These are phyloP conservation scores for Lasius platythorax DNA, from an alignment of 2,888 invertebrate genomes.

Conservation along the genomic window DNA sequence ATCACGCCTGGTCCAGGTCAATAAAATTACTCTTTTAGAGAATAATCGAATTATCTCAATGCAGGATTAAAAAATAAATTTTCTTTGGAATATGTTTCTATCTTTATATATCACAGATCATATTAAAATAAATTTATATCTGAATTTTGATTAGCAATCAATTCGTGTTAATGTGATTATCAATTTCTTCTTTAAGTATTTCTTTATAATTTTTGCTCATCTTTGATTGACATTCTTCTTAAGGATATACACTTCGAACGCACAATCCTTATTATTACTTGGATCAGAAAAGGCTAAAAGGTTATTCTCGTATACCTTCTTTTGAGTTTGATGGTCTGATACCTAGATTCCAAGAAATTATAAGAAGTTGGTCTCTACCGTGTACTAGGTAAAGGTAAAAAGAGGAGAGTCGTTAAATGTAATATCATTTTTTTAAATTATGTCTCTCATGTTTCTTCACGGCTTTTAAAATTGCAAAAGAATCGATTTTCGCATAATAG, in stretches of 20 bases:
- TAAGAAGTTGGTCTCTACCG: constrained; percentile 60
- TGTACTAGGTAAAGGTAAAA: constrained; percentile 70
- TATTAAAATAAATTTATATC: neutral
- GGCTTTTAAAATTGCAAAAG: neutral
- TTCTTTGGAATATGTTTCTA: neutral
- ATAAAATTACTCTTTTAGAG: neutral
- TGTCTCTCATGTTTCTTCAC: neutral
- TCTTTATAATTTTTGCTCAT: constrained; percentile 8
- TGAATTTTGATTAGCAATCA: neutral
- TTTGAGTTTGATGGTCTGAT: constrained; percentile 72
- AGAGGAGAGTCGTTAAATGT: neutral
- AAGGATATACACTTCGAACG: constrained; percentile 67
- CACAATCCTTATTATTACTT: constrained; percentile 70
- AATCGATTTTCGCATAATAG: constrained; percentile 47
- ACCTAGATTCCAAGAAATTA: constrained; percentile 60
- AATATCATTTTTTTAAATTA: neutral
- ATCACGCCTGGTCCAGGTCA: constrained; percentile 72
- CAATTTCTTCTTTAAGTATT: neutral
- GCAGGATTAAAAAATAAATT: neutral
- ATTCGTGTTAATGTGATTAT: neutral
- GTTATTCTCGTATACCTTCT: constrained; percentile 60
- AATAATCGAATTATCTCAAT: neutral
- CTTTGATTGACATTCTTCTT: neutral
- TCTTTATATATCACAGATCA: neutral
- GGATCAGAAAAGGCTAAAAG: constrained; percentile 62